Base-by-base conservation (phyloP, 2,888 invertebrate genomes). In the Taphrorychus bicolor region DNA sequence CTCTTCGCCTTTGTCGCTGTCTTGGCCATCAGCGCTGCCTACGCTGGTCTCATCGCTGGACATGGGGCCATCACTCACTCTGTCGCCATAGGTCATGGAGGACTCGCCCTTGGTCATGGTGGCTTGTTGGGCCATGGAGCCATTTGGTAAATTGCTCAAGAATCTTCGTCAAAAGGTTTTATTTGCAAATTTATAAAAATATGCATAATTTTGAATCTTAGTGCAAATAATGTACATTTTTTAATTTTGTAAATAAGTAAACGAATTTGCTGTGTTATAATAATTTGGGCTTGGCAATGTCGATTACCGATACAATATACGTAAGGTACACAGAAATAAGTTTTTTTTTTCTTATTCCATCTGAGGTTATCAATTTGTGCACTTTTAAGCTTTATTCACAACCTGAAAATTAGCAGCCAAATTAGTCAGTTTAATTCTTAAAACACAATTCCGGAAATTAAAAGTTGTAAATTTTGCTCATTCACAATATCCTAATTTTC, bases 1-100 rank as follows among this genome's bases (percentile, higher is more conserved):
- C 42, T 73, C 24, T 61, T 74, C 52, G 69, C 65, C 48, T 45
- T 71, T 48, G 19, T 74, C 18, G 72, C 61, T 66, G 41, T 72
- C 19, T 49, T 73, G 66, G 73, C 71, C 23, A 21, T 73, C 7
- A 57, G 53, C 57, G 45, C 66, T 7, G 66, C 58, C 60, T 21
- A 57, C n/a, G 70, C 70, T 19, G 61, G 48, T 16, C 59, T 71
- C 23, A 62, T 72, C 49, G 71, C 53, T 58, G 52, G 58, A 16
- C 64, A 57, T 17, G 64, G 58, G 11, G 64, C 58, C 17, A 5
- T 45, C 14, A 16, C 16, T 16, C 45, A 7, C 2, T 2, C 16
- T 1, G 1, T 17, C 4, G 45, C 17, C 45, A 45, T 45, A 2
- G 45, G 45, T 3, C 45, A 45, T 45, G 45, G 45, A 1, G 16